These are phyloP conservation scores for Chloromyia formosa DNA, from an alignment of 2,888 invertebrate species.

Conservation along the genomic window DNA sequence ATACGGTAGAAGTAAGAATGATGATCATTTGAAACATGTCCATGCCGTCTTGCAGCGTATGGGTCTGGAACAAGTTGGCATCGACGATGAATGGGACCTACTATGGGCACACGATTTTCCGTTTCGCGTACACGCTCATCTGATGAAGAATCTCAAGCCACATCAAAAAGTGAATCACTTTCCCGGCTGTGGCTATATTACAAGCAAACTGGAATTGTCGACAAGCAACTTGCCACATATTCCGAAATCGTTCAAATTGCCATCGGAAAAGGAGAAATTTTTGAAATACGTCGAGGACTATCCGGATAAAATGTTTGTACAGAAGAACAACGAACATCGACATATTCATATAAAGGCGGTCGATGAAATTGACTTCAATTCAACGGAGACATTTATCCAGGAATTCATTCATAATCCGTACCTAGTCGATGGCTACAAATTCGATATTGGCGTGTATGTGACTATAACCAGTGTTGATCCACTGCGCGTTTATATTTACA, in stretches of 20 bases:
- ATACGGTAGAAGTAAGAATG: conserved; percentile 67
- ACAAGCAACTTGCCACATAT: conserved; percentile 81
- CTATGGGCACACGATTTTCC: conserved; percentile 97
- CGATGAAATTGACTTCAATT: conserved; percentile 74
- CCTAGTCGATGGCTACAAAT: conserved; percentile 91
- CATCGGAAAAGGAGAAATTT: conserved; percentile 76
- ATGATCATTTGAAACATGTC: conserved; percentile 76
- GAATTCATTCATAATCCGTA: conserved; percentile 89
- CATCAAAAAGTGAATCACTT: conserved; percentile 91
- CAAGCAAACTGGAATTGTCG: conserved; percentile 90
- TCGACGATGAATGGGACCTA: conserved; percentile 78
- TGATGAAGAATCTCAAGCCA: conserved; percentile 70
- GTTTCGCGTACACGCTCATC: conserved; percentile 65
- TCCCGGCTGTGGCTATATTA: conserved; percentile 92
- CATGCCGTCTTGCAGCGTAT: conserved; percentile 77
- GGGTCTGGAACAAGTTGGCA: conserved; percentile 73
- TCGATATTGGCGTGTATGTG: conserved; percentile 96
- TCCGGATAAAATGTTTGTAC: conserved; percentile 81
- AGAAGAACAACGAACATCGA: conserved; percentile 92
- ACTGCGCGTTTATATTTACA: conserved; percentile 86
- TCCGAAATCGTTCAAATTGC: conserved; percentile 88
- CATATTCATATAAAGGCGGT: conserved; percentile 81
- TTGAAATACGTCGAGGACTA: conserved; percentile 73
- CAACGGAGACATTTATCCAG: conserved; percentile 84
- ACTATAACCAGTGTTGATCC: conserved; percentile 91